A percentile compares a stretch with the other conserved stretches of the same genome.
phyloP scores from a whole-genome alignment of 2,113 vertebrate species.

The Rattus norvegicus region GRCr8 NC_086033.1:78903501-78904000 shows the following conservation, averaged over 20 bases:
- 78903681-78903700: not conserved
- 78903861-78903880: rapidly evolving
- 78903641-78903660: not conserved
- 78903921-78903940: not conserved
- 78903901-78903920: not conserved
- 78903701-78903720: not conserved
- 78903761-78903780: not conserved
- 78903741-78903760: too few species aligned
- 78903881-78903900: not conserved
- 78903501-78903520: not conserved
- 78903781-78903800: not conserved
- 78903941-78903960: not conserved
- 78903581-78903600: not conserved
- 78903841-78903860: not conserved
- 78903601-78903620: not conserved
- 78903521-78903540: not conserved
- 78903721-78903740: rapidly evolving
- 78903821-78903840: not conserved
- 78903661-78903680: too few species aligned
- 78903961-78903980: not conserved
- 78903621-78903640: too few species aligned
- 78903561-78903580: not conserved
- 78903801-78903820: not conserved
- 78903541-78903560: not conserved
- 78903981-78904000: not conserved